Evolutionary conservation across 2,113 vertebrate species (phyloP), one percentile per base, ranked within the genome.

Genomic region (Festucalex cinctus): DNA sequence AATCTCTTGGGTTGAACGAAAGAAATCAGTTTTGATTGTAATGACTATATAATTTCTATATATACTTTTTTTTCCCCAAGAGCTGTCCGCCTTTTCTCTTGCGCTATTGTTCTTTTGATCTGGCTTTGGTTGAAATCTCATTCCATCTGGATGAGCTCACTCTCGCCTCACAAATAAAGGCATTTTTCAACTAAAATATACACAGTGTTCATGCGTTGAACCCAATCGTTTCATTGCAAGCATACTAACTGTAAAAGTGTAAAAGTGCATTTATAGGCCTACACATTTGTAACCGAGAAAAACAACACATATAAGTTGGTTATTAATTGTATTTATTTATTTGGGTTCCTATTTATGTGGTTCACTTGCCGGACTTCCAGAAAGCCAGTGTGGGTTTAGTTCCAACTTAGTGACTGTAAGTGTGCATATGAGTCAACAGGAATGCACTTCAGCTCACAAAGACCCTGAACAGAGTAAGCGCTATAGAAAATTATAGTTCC

Each of bases 81-180:
- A 76, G 54, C 39, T 70, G 43, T 75, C 71, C 76, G 53, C 72
- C 37, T 93, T 92, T 91, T 86, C 63, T 71, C 63, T 63, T 64
- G 60, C 63, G 35, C 46, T 44, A 53, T 73, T 60, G 54, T 39
- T 90, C 91, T 89, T n/a, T n/a, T n/a, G n/a, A n/a, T n/a, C n/a
- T n/a, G n/a, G n/a, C n/a, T n/a, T n/a, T n/a, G n/a, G n/a, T 93
- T 94, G 93, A 80, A 90, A 92, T 92, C 90, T 91, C 91, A 91
- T 94, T 92, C 92, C 73, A 73, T 92, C 84, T 88, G 89, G 82
- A 88, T 94, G 91, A 90, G 88, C 93, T 93, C 91, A 91, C 87
- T 76, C 78, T 89, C 75, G 76, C 58, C 71, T 62, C 79, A 74
- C 66, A 70, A 70, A 78, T 65, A 78, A 70, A 77, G 68, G 26